Evolutionary conservation across 2,888 invertebrate species (phyloP), one percentile per base, ranked within the genome.

Genomic region (Dendrolimus houi): DNA sequence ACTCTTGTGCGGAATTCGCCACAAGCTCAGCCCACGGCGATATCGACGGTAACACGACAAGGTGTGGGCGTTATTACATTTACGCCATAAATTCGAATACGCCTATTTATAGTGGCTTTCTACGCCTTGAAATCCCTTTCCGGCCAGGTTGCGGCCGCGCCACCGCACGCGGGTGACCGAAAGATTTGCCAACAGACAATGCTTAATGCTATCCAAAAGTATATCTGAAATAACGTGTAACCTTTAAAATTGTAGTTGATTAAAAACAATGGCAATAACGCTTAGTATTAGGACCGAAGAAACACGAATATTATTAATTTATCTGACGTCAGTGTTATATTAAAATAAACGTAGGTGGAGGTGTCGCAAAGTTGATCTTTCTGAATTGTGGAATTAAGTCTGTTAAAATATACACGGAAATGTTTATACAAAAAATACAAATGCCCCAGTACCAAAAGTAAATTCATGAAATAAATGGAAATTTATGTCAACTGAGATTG

Each of bases 91-190:
- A 81, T 75, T 78, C 73, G 68, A 79, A 82, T 73, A 73, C 68
- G 67, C 68, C 81, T 87, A 87, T 86, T 84, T 85, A 83, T 85
- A 87, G 79, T 71, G 71, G 74, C 74, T 75, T 40, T 68, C 61
- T 65, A 63, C 78, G 71, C 74, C 75, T 74, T 74, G 74, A 79
- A 81, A 80, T 47, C 29, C 6, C 29, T 29, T 29, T 29, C 29
- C 29, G 29, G 29, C 29, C 29, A 29, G 76, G 77, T 74, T 80
- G 68, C 68, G 70, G 71, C 64, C 66, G 61, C 63, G 40, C 58
- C 64, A 62, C 59, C 67, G 62, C 62, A 63, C 71, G 75, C 72
- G 64, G 56, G 58, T 52, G 54, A 41, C 13, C 10, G 52, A n/a
- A 53, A 55, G 52, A 9, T 41, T 6, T 29, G 3, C 6, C 29